Base-by-base conservation (phyloP, 2,113 vertebrate species). In the Pedetes capensis region DNA sequence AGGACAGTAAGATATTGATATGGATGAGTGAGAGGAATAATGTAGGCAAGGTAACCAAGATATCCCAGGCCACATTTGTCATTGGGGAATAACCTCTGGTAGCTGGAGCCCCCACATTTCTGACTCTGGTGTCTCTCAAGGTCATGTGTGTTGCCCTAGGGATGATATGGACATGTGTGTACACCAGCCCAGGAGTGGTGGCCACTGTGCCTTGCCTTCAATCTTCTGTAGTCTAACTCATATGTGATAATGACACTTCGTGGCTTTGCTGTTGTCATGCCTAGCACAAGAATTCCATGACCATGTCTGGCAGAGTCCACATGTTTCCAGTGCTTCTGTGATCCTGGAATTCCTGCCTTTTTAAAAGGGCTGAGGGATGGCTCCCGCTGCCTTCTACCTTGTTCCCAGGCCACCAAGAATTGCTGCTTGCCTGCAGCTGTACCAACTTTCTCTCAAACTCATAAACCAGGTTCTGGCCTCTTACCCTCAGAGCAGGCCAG, bases 141-240 rank as follows among this genome's bases (percentile, higher is more conserved):
- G 37, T 55, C 25, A 29, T 63, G 25, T 8, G 22, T 37, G 1
- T 18, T 49, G 22, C 23, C 51, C 14, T 82, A 9, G 13, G 34
- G 37, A 14, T 53, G 51, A 13, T 76, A 76, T 71, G 42, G 0
- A 1, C 8, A 16, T 49, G 16, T 37, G 17, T 96, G 27, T 0
- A 0, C 22, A 49, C 44, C 8, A 25, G 16, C 5, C 42, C 27
- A 39, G 22, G 2, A 37, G 72, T 0, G 18, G 18, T 29, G 34
- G 25, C 17, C 51, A 42, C 27, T 6, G 27, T 1, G 13, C 14
- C 37, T 55, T 63, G 9, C 2, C 3, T 69, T 12, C 0, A 7
- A n/a, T 61, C 16, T 29, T 69, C 37, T 93, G 25, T 78, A 25
- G 18, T 89, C 42, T 10, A 42, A 42, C 16, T 85, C 32, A 29